These are phyloP conservation scores for Pituophis catenifer DNA, from an alignment of 2,113 vertebrate species.

Conservation along the genomic window DNA sequence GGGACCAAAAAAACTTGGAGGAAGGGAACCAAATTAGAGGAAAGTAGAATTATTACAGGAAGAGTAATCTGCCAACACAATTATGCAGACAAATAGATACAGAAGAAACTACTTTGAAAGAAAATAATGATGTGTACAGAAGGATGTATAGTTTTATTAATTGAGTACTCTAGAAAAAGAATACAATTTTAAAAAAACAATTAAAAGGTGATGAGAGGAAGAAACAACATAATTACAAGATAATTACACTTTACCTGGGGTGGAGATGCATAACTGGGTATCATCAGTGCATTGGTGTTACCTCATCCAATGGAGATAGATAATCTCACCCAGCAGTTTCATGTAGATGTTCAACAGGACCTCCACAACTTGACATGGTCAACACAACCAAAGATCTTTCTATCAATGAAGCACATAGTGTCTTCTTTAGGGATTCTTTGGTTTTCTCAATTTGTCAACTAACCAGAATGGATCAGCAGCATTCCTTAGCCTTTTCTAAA, in stretches of 20 bases:
- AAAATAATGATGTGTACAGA: not conserved
- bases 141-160: not conserved
- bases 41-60: too few species aligned
- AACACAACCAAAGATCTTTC: not conserved
- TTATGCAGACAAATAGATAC: too few species aligned
- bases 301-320: too few species aligned
- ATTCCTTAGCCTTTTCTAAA: not conserved
- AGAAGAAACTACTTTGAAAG: not conserved
- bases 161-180: not conserved
- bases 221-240: not conserved
- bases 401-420: not conserved
- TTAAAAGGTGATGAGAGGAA: not conserved
- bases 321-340: too few species aligned
- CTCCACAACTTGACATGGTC: not conserved
- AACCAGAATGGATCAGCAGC: not conserved
- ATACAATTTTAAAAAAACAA: not conserved
- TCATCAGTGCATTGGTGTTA: too few species aligned
- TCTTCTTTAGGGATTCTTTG: not conserved
- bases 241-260: not conserved
- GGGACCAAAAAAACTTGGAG: too few species aligned
- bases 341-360: not conserved
- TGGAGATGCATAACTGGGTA: too few species aligned
- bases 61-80: too few species aligned
- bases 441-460: not conserved
- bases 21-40: too few species aligned